These are phyloP conservation scores for Villa cingulata DNA, from an alignment of 2,888 invertebrate genomes.

Conservation along the genomic window DNA sequence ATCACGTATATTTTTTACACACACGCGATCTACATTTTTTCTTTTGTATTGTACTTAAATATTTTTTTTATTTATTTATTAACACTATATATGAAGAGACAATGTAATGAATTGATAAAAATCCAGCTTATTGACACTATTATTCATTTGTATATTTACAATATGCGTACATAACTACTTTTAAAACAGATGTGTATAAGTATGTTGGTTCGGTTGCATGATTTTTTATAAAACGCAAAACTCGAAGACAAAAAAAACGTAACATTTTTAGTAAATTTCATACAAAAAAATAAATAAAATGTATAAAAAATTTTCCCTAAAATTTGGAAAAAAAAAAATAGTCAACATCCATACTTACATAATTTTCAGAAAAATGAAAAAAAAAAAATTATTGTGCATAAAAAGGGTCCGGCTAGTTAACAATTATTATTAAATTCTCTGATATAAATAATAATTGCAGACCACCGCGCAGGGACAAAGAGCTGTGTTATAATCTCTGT, in stretches of 20 bases:
- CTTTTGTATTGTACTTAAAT: neutral
- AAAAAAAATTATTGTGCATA: conserved; percentile 6
- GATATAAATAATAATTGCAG: neutral
- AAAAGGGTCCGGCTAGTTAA: neutral
- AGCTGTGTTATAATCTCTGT: conserved; percentile 10
- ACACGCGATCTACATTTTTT: conserved; percentile 1
- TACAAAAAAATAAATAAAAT: neutral
- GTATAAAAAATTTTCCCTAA: neutral
- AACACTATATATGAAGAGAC: too few species aligned
- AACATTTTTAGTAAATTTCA: neutral
- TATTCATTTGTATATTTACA: too few species aligned
- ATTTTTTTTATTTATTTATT: too few species aligned
- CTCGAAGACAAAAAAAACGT: neutral
- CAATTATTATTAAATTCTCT: neutral
- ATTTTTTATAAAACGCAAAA: conserved; percentile 11
- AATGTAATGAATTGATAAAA: neutral
- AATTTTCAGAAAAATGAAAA: conserved; percentile 7
- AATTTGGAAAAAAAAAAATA: neutral
- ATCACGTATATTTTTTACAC: too few species aligned
- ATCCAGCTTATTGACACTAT: conserved; percentile 6
- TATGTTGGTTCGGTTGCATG: conserved; percentile 10
- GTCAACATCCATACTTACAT: neutral
- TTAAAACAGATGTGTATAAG: conserved; percentile 10
- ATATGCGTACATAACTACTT: too few species aligned
- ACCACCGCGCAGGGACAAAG: neutral